Evolutionary conservation across 2,888 invertebrate species (phyloP).

Genomic region (Omphaloscelis lunosa): DNA sequence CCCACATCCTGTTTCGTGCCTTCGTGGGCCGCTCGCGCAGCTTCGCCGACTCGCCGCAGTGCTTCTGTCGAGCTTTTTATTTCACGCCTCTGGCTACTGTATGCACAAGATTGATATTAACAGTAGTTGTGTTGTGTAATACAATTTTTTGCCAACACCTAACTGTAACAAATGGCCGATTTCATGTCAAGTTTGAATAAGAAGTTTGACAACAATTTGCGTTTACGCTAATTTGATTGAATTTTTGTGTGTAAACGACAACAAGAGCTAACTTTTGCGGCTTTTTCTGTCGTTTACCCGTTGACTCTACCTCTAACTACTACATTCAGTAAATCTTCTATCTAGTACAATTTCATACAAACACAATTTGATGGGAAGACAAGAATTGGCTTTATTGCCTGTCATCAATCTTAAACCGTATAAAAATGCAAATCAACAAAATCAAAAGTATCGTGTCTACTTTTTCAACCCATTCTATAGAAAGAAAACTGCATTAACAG

Average conservation of each 20-base stretch:
- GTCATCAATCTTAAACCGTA: not conserved
- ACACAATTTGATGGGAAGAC: not conserved
- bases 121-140: slow-evolving; percentile 67
- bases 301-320: not conserved
- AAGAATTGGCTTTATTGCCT: slow-evolving; percentile 2
- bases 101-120: slow-evolving; percentile 75
- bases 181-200: slow-evolving; percentile 38
- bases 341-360: not conserved
- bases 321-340: not conserved
- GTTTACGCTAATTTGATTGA: slow-evolving; percentile 15
- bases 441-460: slow-evolving; percentile 8
- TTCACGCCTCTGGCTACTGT: slow-evolving; percentile 83
- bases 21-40: slow-evolving; percentile 83
- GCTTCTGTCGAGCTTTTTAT: slow-evolving; percentile 89
- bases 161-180: slow-evolving; percentile 51
- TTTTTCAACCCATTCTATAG: slow-evolving; percentile 3
- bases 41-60: slow-evolving; percentile 81
- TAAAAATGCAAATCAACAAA: slow-evolving; percentile 23
- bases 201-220: slow-evolving; percentile 15
- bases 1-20: slow-evolving; percentile 89
- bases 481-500: slow-evolving; percentile 46
- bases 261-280: no score
- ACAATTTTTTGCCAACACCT: slow-evolving; percentile 57
- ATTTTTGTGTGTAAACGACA: not conserved
- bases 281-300: not conserved